phyloP scores from a whole-genome alignment of 2,113 vertebrate genomes.

The Stigmatopora nigra region DNA sequence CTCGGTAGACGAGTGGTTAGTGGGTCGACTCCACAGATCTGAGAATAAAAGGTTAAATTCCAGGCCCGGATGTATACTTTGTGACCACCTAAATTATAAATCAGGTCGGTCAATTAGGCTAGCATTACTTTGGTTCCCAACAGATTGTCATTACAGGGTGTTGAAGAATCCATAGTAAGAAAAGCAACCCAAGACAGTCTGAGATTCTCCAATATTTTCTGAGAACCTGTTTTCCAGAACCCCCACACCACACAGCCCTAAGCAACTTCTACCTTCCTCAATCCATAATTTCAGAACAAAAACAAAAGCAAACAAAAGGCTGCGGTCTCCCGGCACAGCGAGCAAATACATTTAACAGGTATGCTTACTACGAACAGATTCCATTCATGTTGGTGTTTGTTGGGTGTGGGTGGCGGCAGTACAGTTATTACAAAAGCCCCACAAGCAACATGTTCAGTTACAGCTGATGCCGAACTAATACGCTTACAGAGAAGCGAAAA shows the following conservation, averaged over 20 bases:
- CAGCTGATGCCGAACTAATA: conserved; percentile 54
- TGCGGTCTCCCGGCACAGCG: conserved; percentile 38
- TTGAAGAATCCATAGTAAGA: conserved; percentile 34
- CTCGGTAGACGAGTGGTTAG: too few species aligned
- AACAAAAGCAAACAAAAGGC: conserved; percentile 43
- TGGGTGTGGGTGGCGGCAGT: conserved; percentile 50
- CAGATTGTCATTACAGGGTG: conserved; percentile 54
- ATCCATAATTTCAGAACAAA: conserved; percentile 20
- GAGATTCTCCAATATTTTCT: conserved; percentile 23
- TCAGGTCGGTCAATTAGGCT: conserved; percentile 69
- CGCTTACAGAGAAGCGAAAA: conserved; percentile 42
- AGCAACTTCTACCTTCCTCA: conserved; percentile 16
- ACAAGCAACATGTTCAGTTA: conserved; percentile 47
- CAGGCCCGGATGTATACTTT: conserved; percentile 24
- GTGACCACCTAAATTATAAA: conserved; percentile 48
- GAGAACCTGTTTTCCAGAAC: conserved; percentile 6
- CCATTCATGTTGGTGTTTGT: conserved; percentile 50
- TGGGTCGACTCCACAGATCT: too few species aligned
- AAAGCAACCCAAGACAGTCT: conserved; percentile 5
- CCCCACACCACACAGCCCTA: too few species aligned
- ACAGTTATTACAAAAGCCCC: conserved; percentile 48
- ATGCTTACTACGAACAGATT: conserved; percentile 59
- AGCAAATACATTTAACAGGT: conserved; percentile 56
- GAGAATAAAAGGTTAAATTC: too few species aligned
- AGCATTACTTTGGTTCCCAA: conserved; percentile 56